Percentiles rank a stretch among this genome's conserved stretches.
phyloP scores from a whole-genome alignment of 2,797 vertebrate species.

The Eutrigla gurnardus region DNA sequence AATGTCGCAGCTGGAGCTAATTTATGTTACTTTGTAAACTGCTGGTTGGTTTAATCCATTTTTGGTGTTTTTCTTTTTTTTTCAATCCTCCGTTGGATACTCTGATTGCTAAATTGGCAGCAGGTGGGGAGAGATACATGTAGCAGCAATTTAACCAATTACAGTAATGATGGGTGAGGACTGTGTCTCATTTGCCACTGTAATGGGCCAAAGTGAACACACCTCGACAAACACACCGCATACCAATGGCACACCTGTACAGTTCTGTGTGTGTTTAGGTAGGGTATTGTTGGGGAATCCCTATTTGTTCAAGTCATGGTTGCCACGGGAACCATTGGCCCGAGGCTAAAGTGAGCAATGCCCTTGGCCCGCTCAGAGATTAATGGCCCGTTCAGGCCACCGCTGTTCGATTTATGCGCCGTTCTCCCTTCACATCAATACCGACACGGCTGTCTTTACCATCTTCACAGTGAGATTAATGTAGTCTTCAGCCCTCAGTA shows the following conservation, averaged over 20 bases:
- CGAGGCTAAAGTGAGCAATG: conserved; percentile 31
- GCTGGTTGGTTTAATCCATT: not conserved
- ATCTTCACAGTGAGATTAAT: conserved; percentile 28
- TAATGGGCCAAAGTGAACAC: conserved; percentile 54
- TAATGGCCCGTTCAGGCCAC: conserved; percentile 30
- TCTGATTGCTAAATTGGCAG: conserved; percentile 56
- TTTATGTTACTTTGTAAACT: too few species aligned
- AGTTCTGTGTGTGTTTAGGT: not conserved
- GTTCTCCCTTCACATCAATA: conserved; percentile 25
- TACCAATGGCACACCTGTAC: conserved; percentile 50
- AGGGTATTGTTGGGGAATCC: conserved; percentile 7
- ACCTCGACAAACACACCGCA: conserved; percentile 43
- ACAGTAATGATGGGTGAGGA: conserved; percentile 63
- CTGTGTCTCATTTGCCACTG: conserved; percentile 51
- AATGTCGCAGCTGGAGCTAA: too few species aligned
- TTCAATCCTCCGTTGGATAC: conserved; percentile 3
- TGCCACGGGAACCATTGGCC: conserved; percentile 40
- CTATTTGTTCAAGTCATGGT: conserved; percentile 41
- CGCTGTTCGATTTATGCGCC: conserved; percentile 1
- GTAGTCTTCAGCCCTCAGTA: conserved; percentile 1
- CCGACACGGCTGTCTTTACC: conserved; percentile 17
- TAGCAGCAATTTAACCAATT: conserved; percentile 65
- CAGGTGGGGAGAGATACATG: conserved; percentile 53
- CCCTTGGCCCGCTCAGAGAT: conserved; percentile 39
- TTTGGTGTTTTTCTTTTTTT: not conserved